Conservation (phyloP, 2,888 invertebrate genomes). For the Drosophila borealis region DNA sequence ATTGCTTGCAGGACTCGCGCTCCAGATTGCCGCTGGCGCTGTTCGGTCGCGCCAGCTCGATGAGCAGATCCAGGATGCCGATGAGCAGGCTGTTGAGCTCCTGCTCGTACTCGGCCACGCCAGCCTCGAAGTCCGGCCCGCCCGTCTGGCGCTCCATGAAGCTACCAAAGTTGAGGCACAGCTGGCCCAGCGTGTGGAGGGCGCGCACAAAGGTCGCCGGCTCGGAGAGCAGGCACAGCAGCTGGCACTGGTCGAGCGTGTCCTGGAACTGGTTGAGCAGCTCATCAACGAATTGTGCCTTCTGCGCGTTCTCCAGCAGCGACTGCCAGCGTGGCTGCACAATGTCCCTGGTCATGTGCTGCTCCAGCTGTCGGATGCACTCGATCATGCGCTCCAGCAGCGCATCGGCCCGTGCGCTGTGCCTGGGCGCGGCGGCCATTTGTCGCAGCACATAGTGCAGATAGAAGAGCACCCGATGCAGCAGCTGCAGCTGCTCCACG, state of each 20-base stretch:
- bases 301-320: constrained; percentile 12
- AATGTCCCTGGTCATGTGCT: constrained; percentile 56
- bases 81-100: constrained; percentile 50
- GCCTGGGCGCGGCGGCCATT: background rate
- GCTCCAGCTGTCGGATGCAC: constrained; percentile 46
- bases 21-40: constrained; percentile 14
- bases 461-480: constrained; percentile 63
- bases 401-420: background rate
- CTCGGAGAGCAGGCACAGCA: constrained; percentile 41
- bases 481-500: constrained; percentile 53
- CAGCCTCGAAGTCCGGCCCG: constrained; percentile 1
- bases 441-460: constrained; percentile 54
- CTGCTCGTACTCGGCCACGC: constrained; percentile 41
- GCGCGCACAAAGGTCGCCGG: constrained; percentile 50
- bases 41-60: constrained; percentile 34
- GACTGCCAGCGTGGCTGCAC: constrained; percentile 50
- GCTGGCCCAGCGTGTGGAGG: constrained; percentile 54
- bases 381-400: constrained; percentile 48
- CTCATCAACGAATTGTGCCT: constrained; percentile 48
- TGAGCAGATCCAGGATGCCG: constrained; percentile 44
- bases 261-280: constrained; percentile 36
- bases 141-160: constrained; percentile 23
- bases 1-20: constrained; percentile 38
- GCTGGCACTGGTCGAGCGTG: constrained; percentile 39
- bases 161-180: constrained; percentile 58